These are phyloP conservation scores for Noctua janthina DNA, from an alignment of 2,888 invertebrate species.

Conservation along the genomic window DNA sequence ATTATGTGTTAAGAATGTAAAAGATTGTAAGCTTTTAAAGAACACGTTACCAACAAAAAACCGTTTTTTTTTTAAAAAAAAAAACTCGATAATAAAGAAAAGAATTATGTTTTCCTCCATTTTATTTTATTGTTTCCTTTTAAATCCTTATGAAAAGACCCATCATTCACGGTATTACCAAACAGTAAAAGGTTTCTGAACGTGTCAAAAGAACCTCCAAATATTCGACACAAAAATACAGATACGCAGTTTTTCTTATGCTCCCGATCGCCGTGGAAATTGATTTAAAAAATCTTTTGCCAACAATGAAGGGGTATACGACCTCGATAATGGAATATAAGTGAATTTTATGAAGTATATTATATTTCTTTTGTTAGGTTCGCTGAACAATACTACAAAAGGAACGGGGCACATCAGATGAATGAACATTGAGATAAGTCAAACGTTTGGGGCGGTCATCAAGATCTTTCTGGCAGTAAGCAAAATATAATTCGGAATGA, in stretches of 20 bases:
- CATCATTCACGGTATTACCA: slow-evolving; percentile 28
- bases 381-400: slow-evolving; percentile 46
- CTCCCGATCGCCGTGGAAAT: slow-evolving; percentile 18
- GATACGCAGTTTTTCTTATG: slow-evolving; percentile 27
- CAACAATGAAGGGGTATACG: slow-evolving; percentile 32
- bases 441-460: slow-evolving; percentile 36
- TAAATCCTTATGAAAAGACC: slow-evolving; percentile 26
- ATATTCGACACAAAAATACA: slow-evolving; percentile 21
- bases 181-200: slow-evolving; percentile 47
- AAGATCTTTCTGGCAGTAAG: slow-evolving; percentile 15
- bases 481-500: slow-evolving; percentile 1
- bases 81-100: not conserved
- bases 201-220: slow-evolving; percentile 34
- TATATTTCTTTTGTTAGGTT: slow-evolving; percentile 46
- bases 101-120: slow-evolving; percentile 1
- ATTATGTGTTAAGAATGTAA: not conserved
- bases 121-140: slow-evolving; percentile 41
- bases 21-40: slow-evolving; percentile 12
- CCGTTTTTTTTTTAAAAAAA: not conserved
- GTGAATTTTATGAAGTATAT: slow-evolving; percentile 40
- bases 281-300: slow-evolving; percentile 39
- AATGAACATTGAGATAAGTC: slow-evolving; percentile 36
- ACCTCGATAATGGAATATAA: slow-evolving; percentile 49
- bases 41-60: slow-evolving; percentile 12
- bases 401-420: slow-evolving; percentile 30